Evolutionary conservation across 2,113 vertebrate genomes (phyloP), one percentile per base, ranked within the genome.

Genomic region (Tychaedon coryphoeus): DNA sequence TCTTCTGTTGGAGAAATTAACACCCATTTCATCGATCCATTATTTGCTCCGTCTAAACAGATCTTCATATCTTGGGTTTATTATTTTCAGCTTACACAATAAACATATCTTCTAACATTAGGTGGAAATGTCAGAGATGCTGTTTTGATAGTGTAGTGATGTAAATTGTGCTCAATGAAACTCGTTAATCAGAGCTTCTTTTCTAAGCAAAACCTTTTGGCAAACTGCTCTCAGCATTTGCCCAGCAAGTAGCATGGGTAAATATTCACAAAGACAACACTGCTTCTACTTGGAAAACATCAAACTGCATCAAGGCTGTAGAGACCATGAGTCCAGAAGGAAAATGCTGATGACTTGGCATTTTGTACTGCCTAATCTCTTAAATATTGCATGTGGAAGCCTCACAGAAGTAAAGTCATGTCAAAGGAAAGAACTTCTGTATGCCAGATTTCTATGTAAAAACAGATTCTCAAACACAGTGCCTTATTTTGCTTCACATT

Each of bases 301-400:
- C 69, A 81, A 50, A 71, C 24, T 66, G 23, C 12, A 69, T 84
- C 33, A 62, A 53, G 22, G 20, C 40, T 73, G 36, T 38, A 86
- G 53, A 26, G 31, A 78, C 28, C 58, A 50, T 33, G 12, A 83
- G 14, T n/a, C 50, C 58, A 74, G 66, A 90, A 74, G 54, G 70
- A 75, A 94, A 97, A 71, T 31, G 66, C 53, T 85, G 72, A 80
- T 77, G 48, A 71, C 24, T 88, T 96, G 79, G 86, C 66, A 58
- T 67, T 66, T 87, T 67, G 11, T 58, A 29, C 33, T 45, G n/a
- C 33, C 56, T 78, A 69, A 69, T 83, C 60, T 86, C 69, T 76
- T 89, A 70, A 87, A 74, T 71, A 78, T 36, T 85, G 10, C 48
- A 64, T 50, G 12, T 69, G 75, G 72, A 95, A 94, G 72, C 36